Conservation (phyloP, 2,888 invertebrate species). For the Macrophya annulata region DNA sequence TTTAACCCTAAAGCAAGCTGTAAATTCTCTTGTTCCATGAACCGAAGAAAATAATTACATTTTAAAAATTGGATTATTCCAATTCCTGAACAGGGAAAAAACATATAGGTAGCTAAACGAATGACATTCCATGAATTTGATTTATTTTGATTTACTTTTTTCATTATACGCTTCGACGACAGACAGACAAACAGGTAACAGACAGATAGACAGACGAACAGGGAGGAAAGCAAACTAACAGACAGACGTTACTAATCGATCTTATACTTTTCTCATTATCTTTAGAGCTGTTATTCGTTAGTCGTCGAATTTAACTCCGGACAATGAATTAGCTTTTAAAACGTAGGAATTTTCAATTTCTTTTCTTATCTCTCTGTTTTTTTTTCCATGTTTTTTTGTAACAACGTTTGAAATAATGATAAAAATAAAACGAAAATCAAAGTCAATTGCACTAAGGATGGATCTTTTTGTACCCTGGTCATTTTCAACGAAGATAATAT, state of each 20-base stretch:
- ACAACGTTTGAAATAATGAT: neutral
- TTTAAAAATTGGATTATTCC: neutral
- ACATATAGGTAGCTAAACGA: neutral
- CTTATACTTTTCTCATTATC: constrained; percentile 25
- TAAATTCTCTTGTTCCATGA: neutral
- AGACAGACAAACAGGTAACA: neutral
- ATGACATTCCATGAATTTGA: neutral
- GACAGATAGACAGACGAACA: neutral
- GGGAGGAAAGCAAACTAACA: constrained; percentile 7
- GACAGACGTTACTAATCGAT: constrained; percentile 2
- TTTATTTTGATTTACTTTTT: constrained; percentile 18
- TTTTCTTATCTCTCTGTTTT: neutral
- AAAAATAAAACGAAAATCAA: neutral
- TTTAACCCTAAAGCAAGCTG: neutral
- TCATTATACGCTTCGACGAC: constrained; percentile 23
- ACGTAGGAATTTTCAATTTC: constrained; percentile 1
- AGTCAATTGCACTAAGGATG: neutral
- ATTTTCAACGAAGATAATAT: neutral
- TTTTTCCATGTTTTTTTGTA: neutral
- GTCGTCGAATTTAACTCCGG: neutral
- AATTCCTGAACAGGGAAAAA: neutral
- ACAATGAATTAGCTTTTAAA: neutral
- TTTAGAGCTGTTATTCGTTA: constrained; percentile 1
- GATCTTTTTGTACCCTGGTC: neutral
- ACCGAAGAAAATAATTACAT: constrained; percentile 5